Base-by-base conservation (phyloP, 2,113 vertebrate species). In the Carollia perspicillata region DNA sequence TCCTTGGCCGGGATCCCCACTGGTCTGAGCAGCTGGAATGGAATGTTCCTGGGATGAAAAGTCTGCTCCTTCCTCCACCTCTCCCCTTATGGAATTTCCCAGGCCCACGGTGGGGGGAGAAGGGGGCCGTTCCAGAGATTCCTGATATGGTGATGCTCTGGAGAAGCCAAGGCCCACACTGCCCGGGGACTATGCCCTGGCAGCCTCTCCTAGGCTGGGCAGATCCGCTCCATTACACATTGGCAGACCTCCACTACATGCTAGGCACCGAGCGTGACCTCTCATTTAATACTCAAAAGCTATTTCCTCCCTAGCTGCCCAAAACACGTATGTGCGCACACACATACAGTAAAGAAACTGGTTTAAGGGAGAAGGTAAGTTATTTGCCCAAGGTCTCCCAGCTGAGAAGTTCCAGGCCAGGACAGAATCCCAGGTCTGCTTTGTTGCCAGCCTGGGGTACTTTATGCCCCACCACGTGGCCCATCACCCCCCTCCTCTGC, bases 1-100 rank as follows among this genome's bases (percentile, higher is more conserved):
- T 96, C 91, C 91, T 97, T 97, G 97, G 97, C 97, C 94, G 68
- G 85, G 78, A 96, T 95, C 94, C 95, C 93, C 75, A 90, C n/a
- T 37, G 69, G 96, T 86, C 96, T 97, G 95, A 96, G 89, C 90
- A 95, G 95, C 63, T 68, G 33, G 97, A 98, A 98, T 98, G 97
- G 97, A 98, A 98, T 98, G 97, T 98, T 95, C 97, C 79, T 72
- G 84, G 95, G 94, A 95, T 75, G 89, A 83, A 95, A 92, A 44
- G 88, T 51, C 95, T 60, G 81, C 85, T 90, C 94, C 94, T 85
- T 94, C 96, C 94, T 71, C 95, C 93, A 84, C 51, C 16, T 68
- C 74, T 95, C 96, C 90, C 87, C 92, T 94, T 95, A 93, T 65
- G 92, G 97, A 93, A 91, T 60, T 93, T 83, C 75, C 55, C 44